These are phyloP conservation scores for Puntigrus tetrazona DNA, from an alignment of 2,113 vertebrate species.

Conservation along the genomic window DNA sequence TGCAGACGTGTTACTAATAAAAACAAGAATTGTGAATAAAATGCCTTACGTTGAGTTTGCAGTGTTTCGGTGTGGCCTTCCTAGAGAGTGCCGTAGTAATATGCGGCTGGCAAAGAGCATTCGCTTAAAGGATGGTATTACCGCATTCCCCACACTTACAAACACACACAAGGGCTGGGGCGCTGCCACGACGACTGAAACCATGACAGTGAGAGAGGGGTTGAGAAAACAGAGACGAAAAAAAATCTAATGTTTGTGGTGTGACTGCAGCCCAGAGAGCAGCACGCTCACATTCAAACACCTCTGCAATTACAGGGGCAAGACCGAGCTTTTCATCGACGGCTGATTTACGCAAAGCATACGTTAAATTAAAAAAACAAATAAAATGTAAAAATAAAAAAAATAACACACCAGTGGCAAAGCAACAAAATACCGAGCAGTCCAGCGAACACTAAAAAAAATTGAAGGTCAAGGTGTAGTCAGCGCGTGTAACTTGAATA, in stretches of 20 bases:
- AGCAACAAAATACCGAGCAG: not conserved
- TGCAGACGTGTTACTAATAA: not conserved
- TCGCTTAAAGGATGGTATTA: slow-evolving; percentile 33
- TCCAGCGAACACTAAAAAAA: not conserved
- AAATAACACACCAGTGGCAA: too few species aligned
- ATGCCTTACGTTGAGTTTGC: not conserved
- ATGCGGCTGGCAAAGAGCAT: slow-evolving; percentile 23
- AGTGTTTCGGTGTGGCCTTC: not conserved
- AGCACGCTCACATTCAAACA: not conserved
- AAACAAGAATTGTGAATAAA: not conserved
- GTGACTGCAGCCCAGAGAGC: not conserved
- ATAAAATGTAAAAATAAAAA: too few species aligned
- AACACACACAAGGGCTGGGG: slow-evolving; percentile 52
- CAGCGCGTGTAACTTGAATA: not conserved
- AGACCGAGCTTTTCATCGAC: not conserved
- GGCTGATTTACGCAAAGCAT: not conserved
- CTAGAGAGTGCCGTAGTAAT: slow-evolving; percentile 4
- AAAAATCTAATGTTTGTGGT: slow-evolving; percentile 67
- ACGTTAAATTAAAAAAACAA: too few species aligned
- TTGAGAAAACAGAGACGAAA: slow-evolving; percentile 59
- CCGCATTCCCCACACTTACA: slow-evolving; percentile 33
- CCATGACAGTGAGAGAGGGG: slow-evolving; percentile 62
- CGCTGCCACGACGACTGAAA: slow-evolving; percentile 62
- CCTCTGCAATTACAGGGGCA: not conserved
- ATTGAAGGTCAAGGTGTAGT: not conserved